Base-by-base conservation (phyloP, 1,140 invertebrate species). In the Fopius arisanus region DNA sequence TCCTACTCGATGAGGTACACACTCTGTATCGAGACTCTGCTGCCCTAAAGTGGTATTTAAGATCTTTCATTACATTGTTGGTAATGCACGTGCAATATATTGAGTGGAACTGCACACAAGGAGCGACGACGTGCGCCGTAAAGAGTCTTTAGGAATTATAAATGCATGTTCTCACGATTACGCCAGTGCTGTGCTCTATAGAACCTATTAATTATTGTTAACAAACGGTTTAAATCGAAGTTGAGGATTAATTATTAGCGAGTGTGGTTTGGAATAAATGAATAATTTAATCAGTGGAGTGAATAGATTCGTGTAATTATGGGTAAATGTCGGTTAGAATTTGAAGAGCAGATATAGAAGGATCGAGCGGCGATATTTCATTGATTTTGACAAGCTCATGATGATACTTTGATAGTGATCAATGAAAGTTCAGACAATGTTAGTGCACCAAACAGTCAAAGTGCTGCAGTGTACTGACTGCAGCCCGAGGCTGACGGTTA, bases 31-130 rank as follows among this genome's bases (percentile, higher is more conserved):
- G 43, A 51, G 14, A 51, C n/a, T 51, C 1, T 7, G 1, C 43
- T 3, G 43, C 12, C 7, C 12, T 37, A 10, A 7, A 7, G 33
- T 19, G 43, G 43, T 7, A 16, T 51, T 51, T 51, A 5, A 6
- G 75, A 51, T 70, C 76, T 69, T 77, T 77, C 68, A 70, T 23
- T n/a, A n/a, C n/a, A 37, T 37, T 37, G 2, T 59, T 1, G 21
- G 26, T 77, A 75, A 75, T 77, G 73, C 76, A 77, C 76, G 76
- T 77, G 76, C 73, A 54, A 75, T 67, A 75, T 67, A 10, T 28
- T 73, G 76, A 75, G 71, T 70, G 19, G 29, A 40, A 43, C 54
- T 51, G 26, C 26, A 12, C 10, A 12, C 3, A 62, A 14, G n/a
- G 21, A 14, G n/a, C n/a, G 0, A n/a, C 43, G 21, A 51, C 43